Evolutionary conservation across 2,797 vertebrate species (phyloP).

Genomic region (Erpetoichthys calabaricus): DNA sequence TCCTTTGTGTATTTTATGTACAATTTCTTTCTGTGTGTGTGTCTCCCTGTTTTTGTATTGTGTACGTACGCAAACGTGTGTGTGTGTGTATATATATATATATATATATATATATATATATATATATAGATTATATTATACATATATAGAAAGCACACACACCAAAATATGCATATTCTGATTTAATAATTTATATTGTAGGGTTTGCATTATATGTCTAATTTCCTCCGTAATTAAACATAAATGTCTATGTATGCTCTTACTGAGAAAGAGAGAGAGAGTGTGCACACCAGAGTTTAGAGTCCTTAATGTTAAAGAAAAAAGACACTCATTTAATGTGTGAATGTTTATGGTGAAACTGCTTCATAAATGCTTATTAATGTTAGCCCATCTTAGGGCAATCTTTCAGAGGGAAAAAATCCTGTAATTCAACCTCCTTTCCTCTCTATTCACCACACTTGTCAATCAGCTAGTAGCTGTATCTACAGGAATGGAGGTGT

Average conservation of each 20-base stretch:
- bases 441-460: slow-evolving; percentile 97
- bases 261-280: too few species aligned
- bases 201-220: not conserved
- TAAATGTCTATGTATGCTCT: too few species aligned
- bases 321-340: slow-evolving; percentile 60
- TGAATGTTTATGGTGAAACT: slow-evolving; percentile 86
- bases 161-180: not conserved
- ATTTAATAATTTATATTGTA: not conserved
- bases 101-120: not conserved
- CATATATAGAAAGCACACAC: too few species aligned
- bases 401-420: slow-evolving; percentile 72
- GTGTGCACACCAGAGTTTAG: slow-evolving; percentile 30
- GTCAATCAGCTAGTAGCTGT: slow-evolving; percentile 91
- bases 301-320: slow-evolving; percentile 45
- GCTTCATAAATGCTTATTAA: slow-evolving; percentile 97
- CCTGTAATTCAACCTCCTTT: slow-evolving; percentile 96
- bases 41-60: not conserved
- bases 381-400: slow-evolving; percentile 90
- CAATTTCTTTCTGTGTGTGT: not conserved
- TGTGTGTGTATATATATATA: not conserved
- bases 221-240: not conserved
- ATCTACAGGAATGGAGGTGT: slow-evolving; percentile 99
- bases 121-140: too few species aligned
- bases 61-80: not conserved
- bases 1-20: not conserved